Evolutionary conservation across 2,797 vertebrate species (phyloP), one percentile per base, ranked within the genome.

Genomic region (Amphiprion clarkii): DNA sequence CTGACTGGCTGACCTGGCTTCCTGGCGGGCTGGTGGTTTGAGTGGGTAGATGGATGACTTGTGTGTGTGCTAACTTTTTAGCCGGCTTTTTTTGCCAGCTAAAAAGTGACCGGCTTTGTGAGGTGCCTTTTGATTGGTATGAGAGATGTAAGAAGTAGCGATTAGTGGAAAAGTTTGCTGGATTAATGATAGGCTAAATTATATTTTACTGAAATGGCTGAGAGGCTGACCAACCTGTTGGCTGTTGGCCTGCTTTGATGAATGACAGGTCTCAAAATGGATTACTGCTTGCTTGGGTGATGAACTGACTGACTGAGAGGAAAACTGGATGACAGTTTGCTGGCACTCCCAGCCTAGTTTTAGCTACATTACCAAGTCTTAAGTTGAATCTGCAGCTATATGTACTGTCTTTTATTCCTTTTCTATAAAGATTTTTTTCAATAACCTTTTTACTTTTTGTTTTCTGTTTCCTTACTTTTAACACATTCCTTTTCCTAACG

Each of bases 1-100:
- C 76, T 90, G 85, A 85, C 88, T 82, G 86, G 65, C 74, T 90
- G 88, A 92, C 91, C 89, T 87, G 84, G 65, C 86, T 86, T 80
- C 76, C 67, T 79, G 70, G 71, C 67, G 79, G 71, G 39, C 59
- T 80, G 76, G 73, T 55, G 79, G 79, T 79, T 70, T 71, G 46
- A 81, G 66, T 58, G 59, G 71, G 83, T 68, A 81, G 67, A 87
- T 72, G 46, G 69, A 81, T 51, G n/a, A 71, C 42, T 75, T 80
- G 48, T n/a, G 21, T 53, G 5, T 33, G 44, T 73, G 75, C 53
- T 65, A 81, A 85, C 67, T 81, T 82, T 82, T 81, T 59, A 68
- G 57, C 42, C 29, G 3, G 46, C 42, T 78, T n/a, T 60, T 53
- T 86, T 86, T 57, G 13, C 21, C 52, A 21, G 44, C 16, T 57